Conservation (phyloP, 2,888 invertebrate species). For the Chromoteleia sp. region DNA sequence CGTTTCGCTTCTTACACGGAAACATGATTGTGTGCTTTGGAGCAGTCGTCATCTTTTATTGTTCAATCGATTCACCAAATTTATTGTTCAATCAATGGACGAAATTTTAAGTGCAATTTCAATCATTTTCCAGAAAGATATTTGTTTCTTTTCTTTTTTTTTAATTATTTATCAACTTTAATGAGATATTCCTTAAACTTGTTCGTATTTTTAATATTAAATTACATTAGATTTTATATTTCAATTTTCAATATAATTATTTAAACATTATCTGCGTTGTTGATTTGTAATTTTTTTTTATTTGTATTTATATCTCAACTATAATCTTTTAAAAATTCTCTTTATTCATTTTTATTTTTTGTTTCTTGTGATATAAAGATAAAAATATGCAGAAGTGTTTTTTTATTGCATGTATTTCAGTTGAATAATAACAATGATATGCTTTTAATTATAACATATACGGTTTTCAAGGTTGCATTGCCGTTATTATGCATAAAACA, state of each 20-base stretch:
- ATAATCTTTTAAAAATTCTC: not conserved
- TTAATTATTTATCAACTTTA: no score
- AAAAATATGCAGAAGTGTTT: not conserved
- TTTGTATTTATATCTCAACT: not conserved
- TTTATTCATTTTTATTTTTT: no score
- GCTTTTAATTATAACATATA: slow-evolving; percentile 8
- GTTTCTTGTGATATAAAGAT: not conserved
- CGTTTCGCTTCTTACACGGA: not conserved
- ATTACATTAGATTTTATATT: no score
- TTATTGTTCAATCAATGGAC: no score
- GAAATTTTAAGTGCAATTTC: not conserved
- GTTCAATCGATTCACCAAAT: no score
- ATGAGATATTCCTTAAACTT: no score
- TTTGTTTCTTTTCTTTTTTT: not conserved
- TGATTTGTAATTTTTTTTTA: no score
- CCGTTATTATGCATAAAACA: slow-evolving; percentile 10
- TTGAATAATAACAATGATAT: slow-evolving; percentile 6
- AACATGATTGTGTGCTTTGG: not conserved
- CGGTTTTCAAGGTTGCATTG: slow-evolving; percentile 1
- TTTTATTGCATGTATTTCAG: not conserved
- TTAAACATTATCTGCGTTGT: no score
- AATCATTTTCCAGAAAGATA: no score
- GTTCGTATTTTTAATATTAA: no score
- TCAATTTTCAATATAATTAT: no score
- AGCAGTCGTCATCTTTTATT: not conserved